A percentile compares a stretch with the other conserved stretches of the same genome.
Conservation (phyloP, 92 coral and sea anemone species). For the Parazoanthus atlanticus region DNA sequence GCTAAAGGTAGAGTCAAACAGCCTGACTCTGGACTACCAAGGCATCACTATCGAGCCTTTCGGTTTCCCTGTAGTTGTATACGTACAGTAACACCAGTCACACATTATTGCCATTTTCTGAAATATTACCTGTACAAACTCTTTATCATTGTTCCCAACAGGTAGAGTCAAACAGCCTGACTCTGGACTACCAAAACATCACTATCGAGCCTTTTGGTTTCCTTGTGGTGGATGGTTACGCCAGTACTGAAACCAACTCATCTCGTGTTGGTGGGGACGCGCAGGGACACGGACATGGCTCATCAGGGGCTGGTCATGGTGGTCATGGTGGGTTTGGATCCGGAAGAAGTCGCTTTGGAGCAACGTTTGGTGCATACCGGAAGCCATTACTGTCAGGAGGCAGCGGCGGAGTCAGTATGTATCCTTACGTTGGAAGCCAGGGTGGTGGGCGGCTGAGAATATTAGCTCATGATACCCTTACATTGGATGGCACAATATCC, state of each 20-base stretch:
- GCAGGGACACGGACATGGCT: slow-evolving; percentile 47
- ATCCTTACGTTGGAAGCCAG: slow-evolving; percentile 59
- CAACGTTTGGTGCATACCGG: slow-evolving; percentile 59
- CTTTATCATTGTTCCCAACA: not conserved
- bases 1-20: slow-evolving; percentile 54
- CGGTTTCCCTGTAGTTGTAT: slow-evolving; percentile 41
- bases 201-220: slow-evolving; percentile 66
- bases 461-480: slow-evolving; percentile 64
- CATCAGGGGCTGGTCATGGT: slow-evolving; percentile 76
- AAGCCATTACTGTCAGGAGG: slow-evolving; percentile 58
- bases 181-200: slow-evolving; percentile 61
- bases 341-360: slow-evolving; percentile 56
- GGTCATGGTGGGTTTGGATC: slow-evolving; percentile 72
- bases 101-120: too few relatives aligned
- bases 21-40: slow-evolving; percentile 55
- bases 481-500: slow-evolving; percentile 61
- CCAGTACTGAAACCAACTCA: slow-evolving; percentile 30
- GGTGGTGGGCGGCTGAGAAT: slow-evolving; percentile 70
- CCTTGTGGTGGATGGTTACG: slow-evolving; percentile 46
- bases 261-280: slow-evolving; percentile 55
- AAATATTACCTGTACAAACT: too few relatives aligned
- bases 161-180: slow-evolving; percentile 58
- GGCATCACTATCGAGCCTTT: slow-evolving; percentile 70
- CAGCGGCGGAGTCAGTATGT: slow-evolving; percentile 63
- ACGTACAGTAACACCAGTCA: too few relatives aligned